Base-by-base conservation (phyloP, 2,113 vertebrate species). In the Steatornis caripensis region DNA sequence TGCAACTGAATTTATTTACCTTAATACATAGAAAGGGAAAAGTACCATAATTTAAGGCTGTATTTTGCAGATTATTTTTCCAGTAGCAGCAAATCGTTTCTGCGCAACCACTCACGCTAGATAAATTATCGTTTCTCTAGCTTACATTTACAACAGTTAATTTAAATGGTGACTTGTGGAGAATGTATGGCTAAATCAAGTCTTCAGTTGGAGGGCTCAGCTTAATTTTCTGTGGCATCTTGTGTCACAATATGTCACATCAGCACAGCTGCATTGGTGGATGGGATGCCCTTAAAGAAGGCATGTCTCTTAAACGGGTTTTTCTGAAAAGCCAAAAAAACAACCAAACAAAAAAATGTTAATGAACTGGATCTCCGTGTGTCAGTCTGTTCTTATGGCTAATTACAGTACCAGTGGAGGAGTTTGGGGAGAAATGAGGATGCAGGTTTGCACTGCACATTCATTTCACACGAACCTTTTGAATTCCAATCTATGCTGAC, bases 181-280 rank as follows among this genome's bases (percentile, higher is more conserved):
- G 77, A 93, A 81, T 78, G 91, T 92, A 89, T 84, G 88, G 86
- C 80, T 97, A 94, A 95, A 97, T 95, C 95, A 97, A 95, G 69
- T 53, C 86, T 93, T 89, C 74, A 76, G 17, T 24, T 89, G 89
- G 89, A 94, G 61, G 43, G 48, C 53, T 96, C 61, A 1, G 89
- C 90, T 96, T 95, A 93, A 94, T 92, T 95, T 94, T 49, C 89
- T 93, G 86, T 96, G 97, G 90, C 97, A 91, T 72, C 80, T 87
- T 87, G 69, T 92, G 95, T 97, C 92, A 94, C 95, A 94, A 84
- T 89, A 93, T 91, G 96, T 95, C 96, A 96, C 95, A 92, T 93
- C 83, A 96, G 84, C 32, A 57, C 79, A 69, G 65, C 77, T 91
- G 80, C 71, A 78, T 75, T 58, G 53, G 36, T 92, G 86, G 90